Evolutionary conservation across 2,888 invertebrate genomes (phyloP), one percentile per base, ranked within the genome.

Genomic region (Drosophila macrospina): DNA sequence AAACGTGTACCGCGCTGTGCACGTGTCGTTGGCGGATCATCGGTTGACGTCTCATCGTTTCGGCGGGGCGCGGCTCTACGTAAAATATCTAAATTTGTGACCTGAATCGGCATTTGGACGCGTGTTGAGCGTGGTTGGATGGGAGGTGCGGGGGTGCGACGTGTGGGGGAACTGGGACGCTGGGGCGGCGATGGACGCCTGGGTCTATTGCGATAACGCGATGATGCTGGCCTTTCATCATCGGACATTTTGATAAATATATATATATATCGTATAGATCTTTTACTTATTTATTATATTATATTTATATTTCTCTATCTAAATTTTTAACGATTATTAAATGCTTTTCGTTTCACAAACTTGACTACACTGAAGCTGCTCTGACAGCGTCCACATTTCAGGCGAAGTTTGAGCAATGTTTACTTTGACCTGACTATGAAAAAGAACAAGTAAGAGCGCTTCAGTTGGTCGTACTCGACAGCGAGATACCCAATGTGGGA

Each of bases 341-440:
- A 51, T 64, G 26, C 4, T 45, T 20, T 28, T 13, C 7, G 48
- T 30, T 61, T 13, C 47, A 60, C 16, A 56, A 68, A 45, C 66
- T 60, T 20, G 6, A 42, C 5, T 16, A 26, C 47, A 51, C 52
- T 74, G 42, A 54, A 54, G 34, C 44, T 24, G 16, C 10, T 30
- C 32, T 39, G 67, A 75, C 78, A 60, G 51, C 11, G 41, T 63
- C n/a, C 34, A 69, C 37, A 26, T 57, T 65, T 62, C n/a, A 24
- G 20, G 59, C 11, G 8, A 64, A 65, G 54, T 63, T 70, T 68
- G 47, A 70, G 39, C 51, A 59, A 60, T 65, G 87, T 26, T 78
- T 85, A 48, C 82, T 85, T 45, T 56, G 81, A 80, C 55, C 64
- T 37, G 60, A 32, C 63, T 42, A 59, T 56, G 47, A 64, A 57